phyloP scores from a whole-genome alignment of 2,113 vertebrate species.

The Amazona vittata region DNA sequence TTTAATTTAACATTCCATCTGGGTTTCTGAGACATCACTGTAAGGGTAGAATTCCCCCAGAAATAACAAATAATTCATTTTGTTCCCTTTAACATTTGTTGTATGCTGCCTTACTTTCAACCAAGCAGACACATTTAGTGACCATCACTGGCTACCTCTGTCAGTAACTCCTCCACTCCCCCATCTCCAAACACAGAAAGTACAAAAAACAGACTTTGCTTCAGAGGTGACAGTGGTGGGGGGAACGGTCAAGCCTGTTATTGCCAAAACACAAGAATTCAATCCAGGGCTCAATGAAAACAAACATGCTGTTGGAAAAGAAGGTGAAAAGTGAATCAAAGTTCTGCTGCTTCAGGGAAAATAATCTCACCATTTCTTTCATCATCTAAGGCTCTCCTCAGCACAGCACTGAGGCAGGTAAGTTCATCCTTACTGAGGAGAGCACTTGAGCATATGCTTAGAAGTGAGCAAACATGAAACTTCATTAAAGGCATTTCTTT shows the following conservation, averaged over 20 bases:
- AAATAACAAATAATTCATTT: conserved; percentile 51
- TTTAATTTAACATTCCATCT: conserved; percentile 68
- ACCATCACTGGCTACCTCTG: conserved; percentile 14
- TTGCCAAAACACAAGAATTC: conserved; percentile 46
- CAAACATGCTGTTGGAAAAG: conserved; percentile 28
- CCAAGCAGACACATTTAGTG: background rate
- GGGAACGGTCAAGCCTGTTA: conserved; percentile 50
- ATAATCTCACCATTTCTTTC: background rate
- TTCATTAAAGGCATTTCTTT: background rate
- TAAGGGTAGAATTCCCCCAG: conserved; percentile 44
- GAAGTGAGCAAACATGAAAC: background rate
- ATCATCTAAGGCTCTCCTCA: background rate
- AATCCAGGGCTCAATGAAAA: conserved; percentile 40
- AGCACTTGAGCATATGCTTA: background rate
- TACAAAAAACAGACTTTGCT: conserved; percentile 52
- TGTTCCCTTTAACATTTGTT: conserved; percentile 39
- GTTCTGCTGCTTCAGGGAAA: background rate
- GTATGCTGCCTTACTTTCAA: conserved; percentile 35
- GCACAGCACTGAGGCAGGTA: background rate
- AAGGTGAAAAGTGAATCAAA: conserved; percentile 31
- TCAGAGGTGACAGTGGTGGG: conserved; percentile 41
- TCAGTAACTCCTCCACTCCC: conserved; percentile 17
- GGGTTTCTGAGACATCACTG: conserved; percentile 49
- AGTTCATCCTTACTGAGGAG: background rate
- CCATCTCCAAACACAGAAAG: conserved; percentile 58